A percentile compares a stretch with the other conserved stretches of the same genome.
phyloP scores from a whole-genome alignment of 2,888 invertebrate species.

The Caenorhabditis sp. region DNA sequence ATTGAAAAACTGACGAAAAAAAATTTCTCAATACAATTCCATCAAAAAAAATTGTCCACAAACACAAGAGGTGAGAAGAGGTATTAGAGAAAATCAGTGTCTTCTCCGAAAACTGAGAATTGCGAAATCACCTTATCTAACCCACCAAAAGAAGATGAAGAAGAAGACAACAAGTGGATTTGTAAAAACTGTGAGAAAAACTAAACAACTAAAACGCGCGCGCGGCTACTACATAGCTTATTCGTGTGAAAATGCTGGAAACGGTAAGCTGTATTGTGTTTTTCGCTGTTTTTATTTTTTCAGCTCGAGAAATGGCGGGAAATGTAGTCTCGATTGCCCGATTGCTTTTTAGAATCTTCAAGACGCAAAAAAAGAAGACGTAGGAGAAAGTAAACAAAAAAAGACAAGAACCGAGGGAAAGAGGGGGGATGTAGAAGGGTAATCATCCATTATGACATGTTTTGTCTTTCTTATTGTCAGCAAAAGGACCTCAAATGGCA shows the following conservation, averaged over 20 bases:
- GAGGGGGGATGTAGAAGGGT: conserved; percentile 54
- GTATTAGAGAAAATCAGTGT: not conserved
- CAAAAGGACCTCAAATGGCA: conserved; percentile 18
- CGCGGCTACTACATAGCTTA: conserved; percentile 20
- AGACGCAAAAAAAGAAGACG: conserved; percentile 36
- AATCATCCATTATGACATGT: conserved; percentile 60
- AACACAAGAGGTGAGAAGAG: not conserved
- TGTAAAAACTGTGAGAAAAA: not conserved
- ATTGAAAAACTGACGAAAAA: not conserved
- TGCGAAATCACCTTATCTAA: conserved; percentile 5
- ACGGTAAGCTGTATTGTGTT: conserved; percentile 9
- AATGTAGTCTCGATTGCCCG: conserved; percentile 51
- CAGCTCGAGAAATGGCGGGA: not conserved
- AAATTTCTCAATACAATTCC: too few relatives aligned
- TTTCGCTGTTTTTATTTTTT: not conserved
- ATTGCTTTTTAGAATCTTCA: conserved; percentile 9
- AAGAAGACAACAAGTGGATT: not conserved
- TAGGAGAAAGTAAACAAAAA: conserved; percentile 19
- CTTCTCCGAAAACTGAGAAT: not conserved
- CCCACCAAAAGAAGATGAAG: not conserved
- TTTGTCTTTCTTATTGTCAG: conserved; percentile 49
- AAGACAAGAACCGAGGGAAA: conserved; percentile 36
- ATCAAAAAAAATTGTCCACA: too few relatives aligned
- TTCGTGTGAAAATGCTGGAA: conserved; percentile 33
- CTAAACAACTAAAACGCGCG: not conserved